Base-by-base conservation (phyloP, 2,113 vertebrate genomes). In the Clarias batrachus region DNA sequence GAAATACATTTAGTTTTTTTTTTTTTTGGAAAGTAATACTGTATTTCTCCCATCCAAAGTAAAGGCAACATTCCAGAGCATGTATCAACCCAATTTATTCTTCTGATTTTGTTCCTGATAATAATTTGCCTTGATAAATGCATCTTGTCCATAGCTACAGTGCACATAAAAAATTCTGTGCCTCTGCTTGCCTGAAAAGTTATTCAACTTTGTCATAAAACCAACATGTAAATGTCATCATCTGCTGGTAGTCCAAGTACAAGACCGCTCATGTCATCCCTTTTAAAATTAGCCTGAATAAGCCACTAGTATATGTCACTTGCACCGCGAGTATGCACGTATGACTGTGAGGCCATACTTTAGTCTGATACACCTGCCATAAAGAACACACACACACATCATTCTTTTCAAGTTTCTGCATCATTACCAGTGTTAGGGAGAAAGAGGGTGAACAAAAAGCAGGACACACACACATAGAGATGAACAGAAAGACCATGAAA, bases 401-500 rank as follows among this genome's bases (percentile, higher is more conserved):
- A 81, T 13, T 14, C 27, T 60, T 19, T 62, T 62, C 57, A 62
- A 37, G 57, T 62, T 81, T 81, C 78, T 81, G 57, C 30, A 62
- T 62, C 57, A 81, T 81, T 81, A 62, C 57, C 78, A 60, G 59
- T 41, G 21, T 81, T 81, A 37, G 30, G 12, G 11, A 62, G 78
- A 81, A 81, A 81, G 21, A 8, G 2, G 12, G 5, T 57, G 59
- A 30, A 56, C 27, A 60, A 59, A 84, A 56, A 41, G 30, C 56
- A 60, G 33, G 54, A 17, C 21, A 13, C 37, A 73, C 33, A 74
- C 27, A 70, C 66, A 78, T 19, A 17, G 74, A 56, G 74, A 78
- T 57, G 48, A 79, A 65, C n/a, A 85, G 74, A 77, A 59, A 25
- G 48, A 95, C 78, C 27, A 93, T 81, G 25, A 93, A 89, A 86